Conservation (phyloP, 2,888 invertebrate species). For the Trichogramma dendrolimi region DNA sequence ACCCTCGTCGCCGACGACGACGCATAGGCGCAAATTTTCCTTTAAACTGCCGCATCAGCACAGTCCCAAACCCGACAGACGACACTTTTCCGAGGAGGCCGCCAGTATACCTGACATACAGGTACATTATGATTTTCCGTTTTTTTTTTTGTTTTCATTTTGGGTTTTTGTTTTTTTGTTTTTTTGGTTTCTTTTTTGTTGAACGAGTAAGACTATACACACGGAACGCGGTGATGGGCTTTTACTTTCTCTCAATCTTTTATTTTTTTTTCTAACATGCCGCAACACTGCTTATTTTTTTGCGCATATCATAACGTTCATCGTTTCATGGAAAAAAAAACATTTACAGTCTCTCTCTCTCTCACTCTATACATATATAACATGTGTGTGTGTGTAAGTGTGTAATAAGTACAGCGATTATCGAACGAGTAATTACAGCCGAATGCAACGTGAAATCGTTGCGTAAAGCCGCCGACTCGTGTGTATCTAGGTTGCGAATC, state of each 20-base stretch:
- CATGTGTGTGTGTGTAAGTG: too few relatives aligned
- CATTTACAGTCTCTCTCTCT: slow-evolving; percentile 14
- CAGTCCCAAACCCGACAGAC: slow-evolving; percentile 66
- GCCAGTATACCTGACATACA: slow-evolving; percentile 82
- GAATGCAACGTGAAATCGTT: slow-evolving; percentile 5
- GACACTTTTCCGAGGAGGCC: slow-evolving; percentile 88
- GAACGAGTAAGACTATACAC: neutral
- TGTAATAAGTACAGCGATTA: too few relatives aligned
- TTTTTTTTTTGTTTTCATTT: slow-evolving; percentile 21
- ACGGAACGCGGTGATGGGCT: neutral
- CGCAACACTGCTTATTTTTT: slow-evolving; percentile 6
- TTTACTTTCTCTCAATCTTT: neutral
- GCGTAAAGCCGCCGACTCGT: slow-evolving; percentile 9
- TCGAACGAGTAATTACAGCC: neutral
- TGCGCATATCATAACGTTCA: slow-evolving; percentile 1
- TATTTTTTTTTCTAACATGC: slow-evolving; percentile 18
- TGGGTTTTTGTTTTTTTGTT: neutral
- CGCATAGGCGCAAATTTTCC: slow-evolving; percentile 72
- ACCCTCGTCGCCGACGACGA: slow-evolving; percentile 50
- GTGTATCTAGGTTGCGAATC: slow-evolving; percentile 33
- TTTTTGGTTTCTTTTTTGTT: neutral
- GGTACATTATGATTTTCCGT: slow-evolving; percentile 56
- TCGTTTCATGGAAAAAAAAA: slow-evolving; percentile 1
- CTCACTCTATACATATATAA: neutral
- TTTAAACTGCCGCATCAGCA: slow-evolving; percentile 67